These are phyloP conservation scores for Cataglyphis livida DNA, from an alignment of 2,888 invertebrate species.

Conservation along the genomic window DNA sequence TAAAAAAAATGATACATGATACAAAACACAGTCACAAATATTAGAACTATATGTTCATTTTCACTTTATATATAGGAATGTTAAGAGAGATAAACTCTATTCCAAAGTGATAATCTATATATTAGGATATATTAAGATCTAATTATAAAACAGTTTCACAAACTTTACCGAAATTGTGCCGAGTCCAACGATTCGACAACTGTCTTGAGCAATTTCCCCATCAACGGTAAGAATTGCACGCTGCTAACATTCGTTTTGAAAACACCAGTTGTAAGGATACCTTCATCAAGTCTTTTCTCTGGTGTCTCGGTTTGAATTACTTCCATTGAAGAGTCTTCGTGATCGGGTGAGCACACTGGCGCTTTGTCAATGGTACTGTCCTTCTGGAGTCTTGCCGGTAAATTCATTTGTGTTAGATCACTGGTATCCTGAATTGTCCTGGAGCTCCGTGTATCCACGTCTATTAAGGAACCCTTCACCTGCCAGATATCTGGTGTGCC, in stretches of 20 bases:
- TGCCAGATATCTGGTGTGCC: constrained; percentile 77
- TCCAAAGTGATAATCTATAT: constrained; percentile 1
- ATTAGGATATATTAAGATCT: background rate
- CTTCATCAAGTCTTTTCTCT: constrained; percentile 67
- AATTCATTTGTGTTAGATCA: constrained; percentile 60
- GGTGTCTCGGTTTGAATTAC: constrained; percentile 32
- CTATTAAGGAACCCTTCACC: constrained; percentile 75
- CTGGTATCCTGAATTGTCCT: constrained; percentile 75
- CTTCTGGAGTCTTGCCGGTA: constrained; percentile 78
- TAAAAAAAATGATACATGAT: constrained; percentile 2
- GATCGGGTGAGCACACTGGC: constrained; percentile 65
- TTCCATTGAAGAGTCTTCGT: constrained; percentile 52
- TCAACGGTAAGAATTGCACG: constrained; percentile 80
- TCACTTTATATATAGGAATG: background rate
- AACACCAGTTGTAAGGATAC: constrained; percentile 80
- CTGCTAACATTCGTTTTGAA: constrained; percentile 73
- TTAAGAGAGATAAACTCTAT: background rate
- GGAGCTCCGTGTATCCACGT: constrained; percentile 72
- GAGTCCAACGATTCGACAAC: constrained; percentile 83
- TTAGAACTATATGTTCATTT: background rate
- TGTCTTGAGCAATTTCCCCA: constrained; percentile 82
- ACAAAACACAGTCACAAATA: background rate
- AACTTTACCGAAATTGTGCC: constrained; percentile 78
- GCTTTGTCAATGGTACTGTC: constrained; percentile 75
- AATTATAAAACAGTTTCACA: constrained; percentile 9